A percentile compares a stretch with the other conserved stretches of the same genome.
Conservation (phyloP, 2,888 invertebrate genomes). For the Charanyca ferruginea region DNA sequence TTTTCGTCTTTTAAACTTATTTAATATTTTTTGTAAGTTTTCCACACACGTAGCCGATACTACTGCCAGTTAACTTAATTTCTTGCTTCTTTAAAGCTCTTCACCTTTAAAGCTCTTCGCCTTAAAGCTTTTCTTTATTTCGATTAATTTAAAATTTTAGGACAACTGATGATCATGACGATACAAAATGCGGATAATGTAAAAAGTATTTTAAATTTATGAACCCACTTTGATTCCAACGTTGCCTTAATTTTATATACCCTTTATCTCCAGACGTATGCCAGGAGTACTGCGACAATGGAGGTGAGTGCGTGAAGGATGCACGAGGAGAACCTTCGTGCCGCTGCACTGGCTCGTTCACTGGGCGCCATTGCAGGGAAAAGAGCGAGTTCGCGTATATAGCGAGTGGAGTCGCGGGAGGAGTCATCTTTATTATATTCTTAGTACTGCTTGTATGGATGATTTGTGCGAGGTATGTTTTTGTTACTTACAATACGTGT, state of each 20-base stretch:
- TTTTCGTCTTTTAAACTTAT: neutral
- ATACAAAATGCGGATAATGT: neutral
- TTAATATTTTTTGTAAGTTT: no score
- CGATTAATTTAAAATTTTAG: neutral
- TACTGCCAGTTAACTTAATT: neutral
- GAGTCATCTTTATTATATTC: constrained; percentile 98
- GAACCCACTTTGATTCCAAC: neutral
- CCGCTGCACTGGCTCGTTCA: constrained; percentile 97
- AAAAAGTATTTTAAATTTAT: neutral
- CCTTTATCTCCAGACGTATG: constrained; percentile 93
- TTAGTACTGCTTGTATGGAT: constrained; percentile 98
- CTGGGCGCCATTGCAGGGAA: constrained; percentile 96
- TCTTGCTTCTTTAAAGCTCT: neutral
- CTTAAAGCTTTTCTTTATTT: neutral
- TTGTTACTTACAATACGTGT: neutral
- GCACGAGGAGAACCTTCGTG: constrained; percentile 96
- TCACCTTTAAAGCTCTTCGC: no score
- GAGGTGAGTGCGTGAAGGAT: constrained; percentile 96
- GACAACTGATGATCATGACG: neutral
- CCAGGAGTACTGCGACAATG: constrained; percentile 96
- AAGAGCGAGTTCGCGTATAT: constrained; percentile 99
- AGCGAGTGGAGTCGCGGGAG: constrained; percentile 97
- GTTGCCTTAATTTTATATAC: neutral
- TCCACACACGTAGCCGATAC: neutral
- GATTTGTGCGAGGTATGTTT: constrained; percentile 96